Evolutionary conservation across 2,888 invertebrate genomes (phyloP).

Genomic region (Orchesellides sinensis): DNA sequence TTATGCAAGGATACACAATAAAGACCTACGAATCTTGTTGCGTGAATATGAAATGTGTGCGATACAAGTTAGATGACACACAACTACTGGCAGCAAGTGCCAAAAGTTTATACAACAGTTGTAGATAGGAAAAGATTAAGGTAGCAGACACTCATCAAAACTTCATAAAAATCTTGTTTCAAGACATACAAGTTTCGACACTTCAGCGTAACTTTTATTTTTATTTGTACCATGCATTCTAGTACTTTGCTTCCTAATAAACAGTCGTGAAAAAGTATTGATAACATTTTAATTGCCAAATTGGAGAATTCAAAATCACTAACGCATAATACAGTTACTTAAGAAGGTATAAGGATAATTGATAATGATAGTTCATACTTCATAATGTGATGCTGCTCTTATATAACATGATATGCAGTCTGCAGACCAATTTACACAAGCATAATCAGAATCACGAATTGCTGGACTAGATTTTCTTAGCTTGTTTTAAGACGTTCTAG

Average conservation of each 20-base stretch:
- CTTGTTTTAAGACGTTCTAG: too few species aligned
- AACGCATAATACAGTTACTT: too few species aligned
- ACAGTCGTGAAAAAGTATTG: not conserved
- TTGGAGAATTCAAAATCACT: too few species aligned
- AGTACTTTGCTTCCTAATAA: constrained; percentile 14
- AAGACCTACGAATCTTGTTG: constrained; percentile 41
- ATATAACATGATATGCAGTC: too few species aligned
- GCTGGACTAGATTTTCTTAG: too few species aligned
- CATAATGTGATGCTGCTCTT: too few species aligned
- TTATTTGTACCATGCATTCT: not conserved
- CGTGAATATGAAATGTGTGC: constrained; percentile 29
- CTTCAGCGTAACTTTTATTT: too few species aligned
- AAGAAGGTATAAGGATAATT: too few species aligned
- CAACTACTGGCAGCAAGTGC: not conserved
- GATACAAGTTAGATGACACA: constrained; percentile 8
- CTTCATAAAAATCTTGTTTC: constrained; percentile 15
- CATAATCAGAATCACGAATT: too few species aligned
- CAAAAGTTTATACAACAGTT: not conserved
- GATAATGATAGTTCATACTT: too few species aligned
- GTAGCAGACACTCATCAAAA: constrained; percentile 20
- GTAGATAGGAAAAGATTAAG: not conserved
- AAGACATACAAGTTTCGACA: constrained; percentile 1
- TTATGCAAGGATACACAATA: constrained; percentile 58
- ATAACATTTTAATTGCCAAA: too few species aligned
- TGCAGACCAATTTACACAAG: too few species aligned